These are phyloP conservation scores for Sebastes fasciatus DNA, from an alignment of 2,113 vertebrate species.

Conservation along the genomic window DNA sequence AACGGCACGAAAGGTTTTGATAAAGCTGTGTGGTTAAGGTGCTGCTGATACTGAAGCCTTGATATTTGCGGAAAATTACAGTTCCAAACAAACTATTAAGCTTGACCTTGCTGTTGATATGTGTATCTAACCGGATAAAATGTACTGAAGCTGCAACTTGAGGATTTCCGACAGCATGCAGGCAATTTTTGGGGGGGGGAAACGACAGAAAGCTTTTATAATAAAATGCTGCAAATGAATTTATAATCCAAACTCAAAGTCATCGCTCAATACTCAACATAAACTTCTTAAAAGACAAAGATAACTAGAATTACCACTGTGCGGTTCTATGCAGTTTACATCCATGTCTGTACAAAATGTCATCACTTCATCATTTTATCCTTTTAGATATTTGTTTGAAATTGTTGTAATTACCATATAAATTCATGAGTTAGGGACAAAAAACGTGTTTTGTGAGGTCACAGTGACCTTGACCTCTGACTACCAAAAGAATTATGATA, in stretches of 20 bases:
- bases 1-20: background rate
- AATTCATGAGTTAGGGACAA: too few species aligned
- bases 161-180: background rate
- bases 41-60: slow-evolving; percentile 31
- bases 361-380: too few species aligned
- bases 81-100: background rate
- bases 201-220: background rate
- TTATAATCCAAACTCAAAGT: background rate
- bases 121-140: slow-evolving; percentile 14
- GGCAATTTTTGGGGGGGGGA: background rate
- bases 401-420: too few species aligned
- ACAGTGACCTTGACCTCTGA: too few species aligned
- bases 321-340: too few species aligned
- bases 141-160: background rate
- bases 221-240: background rate
- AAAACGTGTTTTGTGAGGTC: too few species aligned
- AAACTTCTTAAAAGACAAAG: background rate
- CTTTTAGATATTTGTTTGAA: too few species aligned
- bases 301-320: too few species aligned
- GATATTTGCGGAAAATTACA: slow-evolving; percentile 31
- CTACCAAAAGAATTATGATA: too few species aligned
- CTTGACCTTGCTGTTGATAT: slow-evolving; percentile 51
- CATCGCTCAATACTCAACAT: background rate
- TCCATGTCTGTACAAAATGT: too few species aligned
- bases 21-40: slow-evolving; percentile 29